phyloP scores from a whole-genome alignment of 2,113 vertebrate species.

The Gopherus evgoodei region DNA sequence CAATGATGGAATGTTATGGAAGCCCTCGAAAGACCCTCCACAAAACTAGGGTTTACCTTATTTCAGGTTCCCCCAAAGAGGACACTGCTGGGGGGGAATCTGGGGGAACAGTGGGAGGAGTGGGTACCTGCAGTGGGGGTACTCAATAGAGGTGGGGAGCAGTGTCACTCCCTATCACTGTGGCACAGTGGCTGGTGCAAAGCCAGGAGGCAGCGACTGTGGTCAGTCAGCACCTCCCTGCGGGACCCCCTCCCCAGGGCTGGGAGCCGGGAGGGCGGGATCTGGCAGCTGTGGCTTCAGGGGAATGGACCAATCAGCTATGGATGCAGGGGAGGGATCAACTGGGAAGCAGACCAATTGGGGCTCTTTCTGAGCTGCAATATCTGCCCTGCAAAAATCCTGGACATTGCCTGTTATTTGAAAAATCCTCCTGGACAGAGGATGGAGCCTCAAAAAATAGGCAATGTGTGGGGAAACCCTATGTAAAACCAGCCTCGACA shows the following conservation, averaged over 20 bases:
- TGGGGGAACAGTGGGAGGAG: not conserved
- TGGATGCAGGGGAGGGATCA: not conserved
- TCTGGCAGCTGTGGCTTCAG: not conserved
- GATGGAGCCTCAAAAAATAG: no score
- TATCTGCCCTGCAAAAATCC: no score
- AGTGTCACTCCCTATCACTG: not conserved
- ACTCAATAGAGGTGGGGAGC: not conserved
- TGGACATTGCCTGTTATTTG: no score
- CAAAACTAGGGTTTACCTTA: not conserved
- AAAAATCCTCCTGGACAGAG: no score
- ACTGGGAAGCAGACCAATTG: no score
- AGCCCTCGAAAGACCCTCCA: not conserved
- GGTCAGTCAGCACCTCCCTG: not conserved
- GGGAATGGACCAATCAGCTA: not conserved
- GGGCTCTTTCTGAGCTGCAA: no score
- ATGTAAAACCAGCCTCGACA: no score
- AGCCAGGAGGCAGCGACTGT: not conserved
- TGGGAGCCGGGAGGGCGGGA: not conserved
- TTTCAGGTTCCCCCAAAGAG: not conserved
- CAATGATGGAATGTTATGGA: no score
- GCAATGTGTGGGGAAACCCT: no score
- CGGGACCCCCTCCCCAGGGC: no score
- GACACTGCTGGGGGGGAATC: not conserved
- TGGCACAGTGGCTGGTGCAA: not conserved
- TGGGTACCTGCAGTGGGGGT: no score